These are phyloP conservation scores for Labeo rohita DNA, from an alignment of 2,113 vertebrate species.

Conservation along the genomic window DNA sequence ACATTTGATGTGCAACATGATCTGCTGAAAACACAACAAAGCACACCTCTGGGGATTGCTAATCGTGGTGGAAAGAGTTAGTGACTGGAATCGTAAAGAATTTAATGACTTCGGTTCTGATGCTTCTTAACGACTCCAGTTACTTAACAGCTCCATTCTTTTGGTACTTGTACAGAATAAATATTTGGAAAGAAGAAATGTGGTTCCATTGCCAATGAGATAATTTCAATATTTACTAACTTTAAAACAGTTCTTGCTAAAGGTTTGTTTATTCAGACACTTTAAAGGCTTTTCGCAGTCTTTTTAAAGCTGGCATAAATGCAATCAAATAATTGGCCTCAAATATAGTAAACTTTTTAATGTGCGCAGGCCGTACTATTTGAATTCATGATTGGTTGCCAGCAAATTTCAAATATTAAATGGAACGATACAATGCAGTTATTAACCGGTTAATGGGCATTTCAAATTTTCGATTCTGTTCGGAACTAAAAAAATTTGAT, in stretches of 20 bases:
- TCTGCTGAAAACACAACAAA: constrained; percentile 34
- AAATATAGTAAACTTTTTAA: too few species aligned
- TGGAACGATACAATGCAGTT: too few species aligned
- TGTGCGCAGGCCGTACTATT: too few species aligned
- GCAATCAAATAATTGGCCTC: neutral
- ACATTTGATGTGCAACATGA: constrained; percentile 56
- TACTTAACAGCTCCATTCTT: neutral
- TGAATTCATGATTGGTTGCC: too few species aligned
- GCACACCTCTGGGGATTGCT: neutral
- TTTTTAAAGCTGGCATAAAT: neutral
- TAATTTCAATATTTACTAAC: neutral
- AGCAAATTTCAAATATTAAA: too few species aligned
- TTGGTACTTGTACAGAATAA: too few species aligned
- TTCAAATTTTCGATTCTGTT: too few species aligned
- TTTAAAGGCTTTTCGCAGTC: neutral
- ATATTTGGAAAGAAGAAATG: neutral
- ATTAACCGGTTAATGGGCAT: too few species aligned
- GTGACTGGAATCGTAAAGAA: neutral
- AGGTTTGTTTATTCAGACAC: neutral
- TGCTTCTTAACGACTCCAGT: neutral
- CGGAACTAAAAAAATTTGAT: too few species aligned
- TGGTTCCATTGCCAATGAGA: neutral
- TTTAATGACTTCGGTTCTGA: neutral
- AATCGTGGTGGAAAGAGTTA: neutral
- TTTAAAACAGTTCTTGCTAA: neutral